These are phyloP conservation scores for Platygyra sinensis DNA, from an alignment of 64 coral and sea anemone genomes.

Conservation along the genomic window DNA sequence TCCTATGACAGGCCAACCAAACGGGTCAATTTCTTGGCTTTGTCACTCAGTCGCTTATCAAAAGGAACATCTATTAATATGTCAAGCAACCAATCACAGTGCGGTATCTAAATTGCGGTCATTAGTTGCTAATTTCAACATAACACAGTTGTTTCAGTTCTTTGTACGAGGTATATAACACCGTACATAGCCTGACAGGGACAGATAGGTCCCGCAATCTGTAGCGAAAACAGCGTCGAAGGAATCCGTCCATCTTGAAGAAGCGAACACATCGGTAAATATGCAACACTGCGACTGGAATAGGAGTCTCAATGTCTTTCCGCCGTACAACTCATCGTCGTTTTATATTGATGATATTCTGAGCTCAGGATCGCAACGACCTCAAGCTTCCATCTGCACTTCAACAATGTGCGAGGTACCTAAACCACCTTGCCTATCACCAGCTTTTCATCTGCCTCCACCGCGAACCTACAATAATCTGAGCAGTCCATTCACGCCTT, in stretches of 20 bases:
- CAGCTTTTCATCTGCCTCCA: constrained; percentile 80
- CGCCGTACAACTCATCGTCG: constrained; percentile 87
- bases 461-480: constrained; percentile 73
- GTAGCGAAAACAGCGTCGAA: constrained; percentile 31
- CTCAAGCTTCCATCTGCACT: constrained; percentile 84
- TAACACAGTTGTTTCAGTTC: constrained; percentile 92
- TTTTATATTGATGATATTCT: constrained; percentile 97
- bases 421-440: constrained; percentile 84
- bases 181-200: constrained; percentile 5
- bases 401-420: constrained; percentile 93
- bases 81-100: constrained; percentile 95
- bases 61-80: constrained; percentile 96
- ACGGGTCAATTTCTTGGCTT: constrained; percentile 79
- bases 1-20: constrained; percentile 70
- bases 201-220: constrained; percentile 32
- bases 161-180: constrained; percentile 59
- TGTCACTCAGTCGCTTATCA: constrained; percentile 92
- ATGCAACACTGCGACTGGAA: constrained; percentile 95
- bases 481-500: constrained; percentile 81
- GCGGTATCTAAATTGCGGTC: constrained; percentile 95
- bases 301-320: constrained; percentile 61
- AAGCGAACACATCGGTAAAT: constrained; percentile 1
- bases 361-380: constrained; percentile 69
- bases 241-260: not conserved
- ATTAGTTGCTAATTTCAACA: constrained; percentile 99